Conservation (phyloP, 1,140 invertebrate species). For the Platorchestia sp. region DNA sequence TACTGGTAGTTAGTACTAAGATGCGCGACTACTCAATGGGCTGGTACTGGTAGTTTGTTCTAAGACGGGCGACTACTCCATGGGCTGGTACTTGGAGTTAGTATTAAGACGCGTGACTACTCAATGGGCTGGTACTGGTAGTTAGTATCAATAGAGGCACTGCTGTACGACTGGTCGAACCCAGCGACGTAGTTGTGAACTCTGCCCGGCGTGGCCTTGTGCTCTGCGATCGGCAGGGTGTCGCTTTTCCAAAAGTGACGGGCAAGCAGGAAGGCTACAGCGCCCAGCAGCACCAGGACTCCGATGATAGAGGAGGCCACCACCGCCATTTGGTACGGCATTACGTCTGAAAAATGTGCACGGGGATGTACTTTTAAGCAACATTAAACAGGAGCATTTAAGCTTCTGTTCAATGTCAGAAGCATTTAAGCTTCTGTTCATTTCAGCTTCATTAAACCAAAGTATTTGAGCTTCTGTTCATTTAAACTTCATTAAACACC, state of each 20-base stretch:
- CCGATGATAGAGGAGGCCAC: background rate
- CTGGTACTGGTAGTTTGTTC: too few relatives aligned
- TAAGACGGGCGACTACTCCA: too few relatives aligned
- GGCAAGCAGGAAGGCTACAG: background rate
- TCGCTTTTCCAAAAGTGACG: conserved; percentile 4
- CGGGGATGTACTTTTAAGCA: too few relatives aligned
- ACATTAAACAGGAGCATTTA: too few relatives aligned
- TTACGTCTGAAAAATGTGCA: background rate
- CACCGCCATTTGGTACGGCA: conserved; percentile 9
- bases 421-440: too few relatives aligned
- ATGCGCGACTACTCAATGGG: too few relatives aligned
- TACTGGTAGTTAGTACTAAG: too few relatives aligned
- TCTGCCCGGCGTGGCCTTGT: background rate
- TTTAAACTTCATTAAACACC: too few relatives aligned
- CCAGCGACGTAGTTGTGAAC: background rate
- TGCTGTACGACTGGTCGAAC: background rate
- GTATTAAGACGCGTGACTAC: background rate
- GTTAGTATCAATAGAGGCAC: background rate
- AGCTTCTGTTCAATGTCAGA: too few relatives aligned
- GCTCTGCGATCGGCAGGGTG: background rate
- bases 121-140: background rate
- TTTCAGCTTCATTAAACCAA: too few relatives aligned
- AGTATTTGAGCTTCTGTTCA: too few relatives aligned
- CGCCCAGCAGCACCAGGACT: background rate
- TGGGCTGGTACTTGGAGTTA: background rate